Conservation (phyloP, 1,140 invertebrate genomes). For the Anastrepha ludens region DNA sequence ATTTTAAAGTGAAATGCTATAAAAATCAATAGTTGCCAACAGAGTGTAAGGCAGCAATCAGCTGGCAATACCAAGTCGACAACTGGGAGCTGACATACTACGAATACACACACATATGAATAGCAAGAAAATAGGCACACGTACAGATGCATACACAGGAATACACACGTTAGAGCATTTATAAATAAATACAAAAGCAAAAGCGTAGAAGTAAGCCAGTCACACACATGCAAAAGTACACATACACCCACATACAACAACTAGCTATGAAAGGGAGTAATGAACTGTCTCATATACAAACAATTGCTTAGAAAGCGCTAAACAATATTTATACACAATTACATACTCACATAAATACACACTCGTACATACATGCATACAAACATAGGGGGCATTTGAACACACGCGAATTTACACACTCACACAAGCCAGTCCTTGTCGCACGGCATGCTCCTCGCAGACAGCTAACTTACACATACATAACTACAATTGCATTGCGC, state of each 20-base stretch:
- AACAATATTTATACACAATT: not conserved
- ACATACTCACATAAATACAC: not conserved
- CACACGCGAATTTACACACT: not conserved
- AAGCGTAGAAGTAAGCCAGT: not conserved
- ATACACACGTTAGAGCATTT: not conserved
- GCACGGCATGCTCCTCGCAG: not conserved
- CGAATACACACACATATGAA: not conserved
- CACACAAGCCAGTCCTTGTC: not conserved
- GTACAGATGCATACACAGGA: not conserved
- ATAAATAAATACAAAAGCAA: not conserved
- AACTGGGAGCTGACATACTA: conserved; percentile 18
- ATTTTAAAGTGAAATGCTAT: no score
- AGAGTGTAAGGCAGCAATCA: not conserved
- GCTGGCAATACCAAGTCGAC: conserved; percentile 1
- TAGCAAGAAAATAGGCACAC: not conserved
- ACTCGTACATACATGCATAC: not conserved
- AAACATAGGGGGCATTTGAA: not conserved
- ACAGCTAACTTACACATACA: conserved; percentile 12
- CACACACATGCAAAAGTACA: not conserved
- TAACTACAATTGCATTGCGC: not conserved
- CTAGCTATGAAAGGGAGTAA: conserved; percentile 20
- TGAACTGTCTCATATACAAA: conserved; percentile 27
- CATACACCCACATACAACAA: not conserved
- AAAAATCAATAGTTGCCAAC: no score
- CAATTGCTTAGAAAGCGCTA: not conserved